phyloP scores from a whole-genome alignment of 2,888 invertebrate genomes.

The Hermaeophaga mercurialis region DNA sequence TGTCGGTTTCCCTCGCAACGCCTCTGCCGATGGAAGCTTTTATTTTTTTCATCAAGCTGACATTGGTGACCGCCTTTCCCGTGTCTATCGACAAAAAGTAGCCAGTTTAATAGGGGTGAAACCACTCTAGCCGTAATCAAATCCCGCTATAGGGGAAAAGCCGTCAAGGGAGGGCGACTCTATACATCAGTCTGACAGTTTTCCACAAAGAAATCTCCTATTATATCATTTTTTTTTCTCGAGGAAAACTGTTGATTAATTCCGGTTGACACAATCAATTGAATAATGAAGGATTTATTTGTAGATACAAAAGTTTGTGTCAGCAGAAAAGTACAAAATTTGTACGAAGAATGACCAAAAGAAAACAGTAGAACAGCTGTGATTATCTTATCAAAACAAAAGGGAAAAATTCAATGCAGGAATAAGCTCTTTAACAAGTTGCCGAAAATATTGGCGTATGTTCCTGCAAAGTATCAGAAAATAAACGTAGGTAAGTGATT shows the following conservation, averaged over 20 bases:
- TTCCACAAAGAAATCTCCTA: slow-evolving; percentile 50
- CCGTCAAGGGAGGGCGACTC: slow-evolving; percentile 40
- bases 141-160: slow-evolving; percentile 48
- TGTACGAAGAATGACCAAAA: too few relatives aligned
- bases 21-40: slow-evolving; percentile 45
- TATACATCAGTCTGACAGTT: slow-evolving; percentile 54
- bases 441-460: too few relatives aligned
- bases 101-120: slow-evolving; percentile 60
- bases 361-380: too few relatives aligned
- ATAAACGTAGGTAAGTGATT: slow-evolving; percentile 39
- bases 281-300: too few relatives aligned
- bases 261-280: neutral
- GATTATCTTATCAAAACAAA: too few relatives aligned
- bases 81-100: slow-evolving; percentile 60
- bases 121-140: slow-evolving; percentile 60
- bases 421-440: too few relatives aligned
- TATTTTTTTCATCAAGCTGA: slow-evolving; percentile 55
- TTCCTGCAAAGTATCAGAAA: neutral
- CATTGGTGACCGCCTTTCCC: slow-evolving; percentile 63
- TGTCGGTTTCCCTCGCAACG: slow-evolving; percentile 16
- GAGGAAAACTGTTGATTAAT: slow-evolving; percentile 27
- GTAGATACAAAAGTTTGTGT: too few relatives aligned
- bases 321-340: too few relatives aligned
- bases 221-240: slow-evolving; percentile 33
- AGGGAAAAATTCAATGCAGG: too few relatives aligned